Base-by-base conservation (phyloP, 2,888 invertebrate species). In the Microctonus hyperodae region DNA sequence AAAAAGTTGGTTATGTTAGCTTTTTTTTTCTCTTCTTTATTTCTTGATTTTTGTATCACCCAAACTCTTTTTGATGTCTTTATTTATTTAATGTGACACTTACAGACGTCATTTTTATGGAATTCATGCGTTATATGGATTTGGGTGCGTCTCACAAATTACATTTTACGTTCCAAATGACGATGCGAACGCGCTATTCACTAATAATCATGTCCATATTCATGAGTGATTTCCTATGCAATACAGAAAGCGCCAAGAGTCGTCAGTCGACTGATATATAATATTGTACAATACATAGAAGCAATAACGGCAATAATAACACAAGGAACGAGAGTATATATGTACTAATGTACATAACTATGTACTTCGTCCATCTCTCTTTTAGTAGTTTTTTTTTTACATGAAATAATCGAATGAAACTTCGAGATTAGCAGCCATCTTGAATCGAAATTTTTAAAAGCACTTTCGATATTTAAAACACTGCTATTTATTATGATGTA, bases 41-140 rank as follows among this genome's bases (percentile, higher is more conserved):
- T 7, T 44, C 44, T 25, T 25, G n/a, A 16, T 25, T 7, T 60
- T 20, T 28, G 11, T 31, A 20, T 50, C 20, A 11, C n/a, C n/a
- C n/a, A n/a, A n/a, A n/a, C 35, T 22, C n/a, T 35, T 22, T 22
- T 16, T 23, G 7, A 1, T 10, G 4, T 22, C 22, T 48, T 60
- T 28, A n/a, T n/a, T 35, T 61, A 61, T 11, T 20, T 48, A 64
- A 64, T 35, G 57, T 64, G 64, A 64, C 48, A 57, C 56, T 58
- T 13, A 48, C 20, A 20, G 13, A 44, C 23, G 57, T 48, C 64
- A 64, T 64, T 64, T 57, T 58, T 20, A 48, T 44, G n/a, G 23
- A 59, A 59, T 59, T 59, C 5, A 40, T 37, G 22, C 22, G 20
- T 57, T 57, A 37, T 57, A 25, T 13, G 16, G 31, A 13, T 57